Base-by-base conservation (phyloP, 1,140 invertebrate genomes). In the Heliconius himera region DNA sequence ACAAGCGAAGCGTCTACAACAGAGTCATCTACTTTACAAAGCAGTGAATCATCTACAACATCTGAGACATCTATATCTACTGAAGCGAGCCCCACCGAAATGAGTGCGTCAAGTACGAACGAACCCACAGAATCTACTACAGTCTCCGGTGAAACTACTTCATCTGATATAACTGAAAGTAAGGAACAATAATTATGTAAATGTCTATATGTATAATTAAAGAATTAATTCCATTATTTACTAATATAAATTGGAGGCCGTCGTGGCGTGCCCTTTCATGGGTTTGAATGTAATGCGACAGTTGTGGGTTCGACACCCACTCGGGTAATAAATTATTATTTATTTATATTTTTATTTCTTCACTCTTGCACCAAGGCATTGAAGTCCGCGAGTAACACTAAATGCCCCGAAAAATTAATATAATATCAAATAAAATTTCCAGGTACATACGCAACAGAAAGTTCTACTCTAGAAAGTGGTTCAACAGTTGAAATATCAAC, bases 141-240 rank as follows among this genome's bases (percentile, higher is more conserved):
- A 70, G 74, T 26, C 11, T 66, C 29, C 20, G 29, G 41, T 46
- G 54, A 60, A 60, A 51, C 60, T 3, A 38, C n/a, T 6, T 54
- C 79, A 56, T 77, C 73, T 26, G 76, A 78, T 29, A 29, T 66
- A 66, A 66, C 8, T 66, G 60, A 66, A 66, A 66, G 60, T 66
- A 66, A 66, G 60, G 26, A 26, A 56, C 8, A 20, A 56, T 20
- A 66, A 16, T 26, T 29, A 66, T 66, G 26, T 29, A 16, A 22
- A 29, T 66, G 5, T 66, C 3, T 22, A 4, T 29, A 11, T 26
- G 1, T 26, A 26, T n/a, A 29, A 22, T 2, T 66, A 66, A 13
- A 46, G 13, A 46, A 16, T 46, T 13, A 46, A 46, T 46, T 46
- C 13, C 41, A 46, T 46, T 46, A 46, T 46, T 16, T 46, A 46